These are phyloP conservation scores for Chlamydotis undulata DNA, from an alignment of 2,113 vertebrate genomes.

Conservation along the genomic window DNA sequence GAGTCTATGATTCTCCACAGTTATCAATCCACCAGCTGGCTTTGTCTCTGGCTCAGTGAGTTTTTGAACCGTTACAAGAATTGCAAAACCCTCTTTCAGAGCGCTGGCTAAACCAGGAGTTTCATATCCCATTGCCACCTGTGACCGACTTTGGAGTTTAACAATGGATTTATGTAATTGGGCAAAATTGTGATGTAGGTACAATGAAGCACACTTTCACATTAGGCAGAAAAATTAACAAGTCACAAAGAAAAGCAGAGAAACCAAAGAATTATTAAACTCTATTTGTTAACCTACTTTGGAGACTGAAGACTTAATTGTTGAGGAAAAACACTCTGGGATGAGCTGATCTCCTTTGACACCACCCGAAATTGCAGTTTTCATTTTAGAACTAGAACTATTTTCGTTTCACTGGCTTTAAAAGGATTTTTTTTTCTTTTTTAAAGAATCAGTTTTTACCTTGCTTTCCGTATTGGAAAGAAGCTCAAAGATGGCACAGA, in stretches of 20 bases:
- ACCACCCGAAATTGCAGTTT: not conserved
- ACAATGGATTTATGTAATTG: not conserved
- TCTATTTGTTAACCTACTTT: not conserved
- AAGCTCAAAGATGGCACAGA: not conserved
- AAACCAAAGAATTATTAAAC: not conserved
- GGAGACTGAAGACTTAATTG: not conserved
- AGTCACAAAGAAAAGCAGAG: not conserved
- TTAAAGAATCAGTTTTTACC: not conserved
- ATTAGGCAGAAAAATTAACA: not conserved
- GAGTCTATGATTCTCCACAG: not conserved
- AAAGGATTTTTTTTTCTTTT: not conserved
- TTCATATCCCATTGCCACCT: fast-evolving
- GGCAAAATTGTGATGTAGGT: not conserved
- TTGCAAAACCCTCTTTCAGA: not conserved
- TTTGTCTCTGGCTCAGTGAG: not conserved
- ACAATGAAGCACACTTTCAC: not conserved
- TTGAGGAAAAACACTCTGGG: not conserved
- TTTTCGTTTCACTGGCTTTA: not conserved
- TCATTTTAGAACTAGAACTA: not conserved
- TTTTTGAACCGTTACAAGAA: not conserved
- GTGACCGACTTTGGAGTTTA: not conserved
- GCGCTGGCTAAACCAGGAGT: not conserved
- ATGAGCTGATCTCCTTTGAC: not conserved
- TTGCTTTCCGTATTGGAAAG: not conserved
- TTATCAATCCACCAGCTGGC: no score